Evolutionary conservation across 35 echinoderm and acorn worm species (phyloP).

Genomic region (Acanthaster planci): DNA sequence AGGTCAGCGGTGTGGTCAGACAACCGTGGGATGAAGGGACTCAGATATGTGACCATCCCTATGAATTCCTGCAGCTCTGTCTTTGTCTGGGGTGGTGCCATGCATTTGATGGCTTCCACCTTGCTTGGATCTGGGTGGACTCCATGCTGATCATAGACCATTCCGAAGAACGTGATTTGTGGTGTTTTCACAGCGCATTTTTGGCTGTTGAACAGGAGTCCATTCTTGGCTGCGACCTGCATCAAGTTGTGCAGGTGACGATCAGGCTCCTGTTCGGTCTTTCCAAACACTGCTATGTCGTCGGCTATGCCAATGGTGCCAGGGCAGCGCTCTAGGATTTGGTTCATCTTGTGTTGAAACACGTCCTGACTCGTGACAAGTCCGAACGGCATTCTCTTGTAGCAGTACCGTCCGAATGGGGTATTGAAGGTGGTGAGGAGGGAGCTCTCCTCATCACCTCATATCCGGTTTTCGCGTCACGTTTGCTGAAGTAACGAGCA

Average conservation of each 20-base stretch:
- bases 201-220: slow-evolving; percentile 43
- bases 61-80: slow-evolving; percentile 41
- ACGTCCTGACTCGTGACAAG: slow-evolving; percentile 45
- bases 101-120: slow-evolving; percentile 22
- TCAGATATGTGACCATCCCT: slow-evolving; percentile 53
- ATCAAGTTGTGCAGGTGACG: slow-evolving; percentile 39
- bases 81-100: neutral
- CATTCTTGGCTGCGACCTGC: slow-evolving; percentile 31
- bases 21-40: slow-evolving; percentile 35
- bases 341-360: slow-evolving; percentile 59
- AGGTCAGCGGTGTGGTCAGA: slow-evolving; percentile 5
- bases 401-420: slow-evolving; percentile 65
- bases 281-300: slow-evolving; percentile 56
- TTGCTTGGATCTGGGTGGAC: slow-evolving; percentile 53
- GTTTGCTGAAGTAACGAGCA: slow-evolving; percentile 48
- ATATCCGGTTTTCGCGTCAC: slow-evolving; percentile 80
- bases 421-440: slow-evolving; percentile 73
- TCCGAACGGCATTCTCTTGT: slow-evolving; percentile 61
- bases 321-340: slow-evolving; percentile 51
- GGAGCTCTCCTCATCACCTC: slow-evolving; percentile 49
- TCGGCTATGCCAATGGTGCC: slow-evolving; percentile 71
- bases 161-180: slow-evolving; percentile 61
- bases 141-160: slow-evolving; percentile 32
- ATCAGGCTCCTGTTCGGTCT: slow-evolving; percentile 33
- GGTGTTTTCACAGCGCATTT: slow-evolving; percentile 49